These are phyloP conservation scores for Ruditapes philippinarum DNA, from an alignment of 1,140 invertebrate genomes.

Conservation along the genomic window DNA sequence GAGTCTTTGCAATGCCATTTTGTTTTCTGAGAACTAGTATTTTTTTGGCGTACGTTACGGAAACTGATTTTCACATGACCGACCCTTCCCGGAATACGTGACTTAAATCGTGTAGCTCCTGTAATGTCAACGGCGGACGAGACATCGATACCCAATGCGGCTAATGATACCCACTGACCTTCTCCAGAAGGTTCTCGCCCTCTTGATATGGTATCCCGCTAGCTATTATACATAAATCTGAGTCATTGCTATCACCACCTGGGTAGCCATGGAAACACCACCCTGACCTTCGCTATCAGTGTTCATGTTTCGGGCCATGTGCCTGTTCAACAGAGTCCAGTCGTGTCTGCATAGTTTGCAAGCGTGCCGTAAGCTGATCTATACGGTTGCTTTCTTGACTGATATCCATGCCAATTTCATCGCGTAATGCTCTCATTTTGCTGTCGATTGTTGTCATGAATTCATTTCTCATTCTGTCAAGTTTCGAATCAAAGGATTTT, in stretches of 20 bases:
- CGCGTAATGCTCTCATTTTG: slow-evolving; percentile 41
- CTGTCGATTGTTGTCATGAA: slow-evolving; percentile 42
- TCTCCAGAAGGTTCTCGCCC: background rate
- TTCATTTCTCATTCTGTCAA: slow-evolving; percentile 56
- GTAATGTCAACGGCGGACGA: slow-evolving; percentile 9
- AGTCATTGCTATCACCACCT: background rate
- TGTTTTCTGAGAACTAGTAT: slow-evolving; percentile 23
- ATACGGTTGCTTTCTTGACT: slow-evolving; percentile 1
- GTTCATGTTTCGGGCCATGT: background rate
- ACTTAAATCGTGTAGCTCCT: background rate
- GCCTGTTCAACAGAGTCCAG: slow-evolving; percentile 11
- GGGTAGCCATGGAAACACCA: background rate
- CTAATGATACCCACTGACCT: background rate
- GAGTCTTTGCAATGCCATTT: slow-evolving; percentile 13
- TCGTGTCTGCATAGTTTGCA: background rate
- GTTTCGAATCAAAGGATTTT: slow-evolving; percentile 51
- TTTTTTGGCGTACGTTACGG: slow-evolving; percentile 1
- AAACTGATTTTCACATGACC: slow-evolving; percentile 45
- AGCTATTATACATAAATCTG: background rate
- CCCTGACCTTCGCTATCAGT: background rate
- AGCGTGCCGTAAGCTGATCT: background rate
- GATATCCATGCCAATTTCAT: slow-evolving; percentile 45
- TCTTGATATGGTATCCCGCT: background rate
- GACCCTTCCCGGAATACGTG: background rate
- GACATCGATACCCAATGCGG: background rate